These are phyloP conservation scores for Oreochromis spilurus DNA, from an alignment of 2,113 vertebrate species.

Conservation along the genomic window DNA sequence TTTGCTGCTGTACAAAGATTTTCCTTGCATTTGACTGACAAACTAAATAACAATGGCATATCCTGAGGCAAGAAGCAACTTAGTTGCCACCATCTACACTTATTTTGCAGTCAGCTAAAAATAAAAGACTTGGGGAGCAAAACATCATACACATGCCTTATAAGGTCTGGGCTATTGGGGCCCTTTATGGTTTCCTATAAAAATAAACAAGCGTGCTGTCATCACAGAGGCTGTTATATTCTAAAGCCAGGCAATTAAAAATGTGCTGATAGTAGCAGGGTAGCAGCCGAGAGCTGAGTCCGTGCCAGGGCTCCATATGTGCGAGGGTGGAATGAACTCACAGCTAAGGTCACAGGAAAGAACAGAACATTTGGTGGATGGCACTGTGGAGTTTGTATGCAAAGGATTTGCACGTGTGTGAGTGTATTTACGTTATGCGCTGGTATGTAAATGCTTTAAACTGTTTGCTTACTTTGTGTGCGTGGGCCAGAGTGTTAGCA, in stretches of 20 bases:
- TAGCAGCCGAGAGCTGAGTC: slow-evolving; percentile 38
- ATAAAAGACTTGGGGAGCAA: not conserved
- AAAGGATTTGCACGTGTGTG: not conserved
- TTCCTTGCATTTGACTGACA: not conserved
- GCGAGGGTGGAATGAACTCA: slow-evolving; percentile 45
- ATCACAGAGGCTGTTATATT: slow-evolving; percentile 51
- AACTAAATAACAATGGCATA: not conserved
- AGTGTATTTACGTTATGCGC: not conserved
- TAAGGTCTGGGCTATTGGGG: slow-evolving; percentile 3
- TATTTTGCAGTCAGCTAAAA: slow-evolving; percentile 18
- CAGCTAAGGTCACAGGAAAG: slow-evolving; percentile 49
- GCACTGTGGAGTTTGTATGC: slow-evolving; percentile 3
- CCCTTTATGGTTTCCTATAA: slow-evolving; percentile 48
- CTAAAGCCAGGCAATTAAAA: slow-evolving; percentile 61
- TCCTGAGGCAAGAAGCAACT: not conserved
- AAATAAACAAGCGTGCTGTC: slow-evolving; percentile 65
- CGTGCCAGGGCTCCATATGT: slow-evolving; percentile 59
- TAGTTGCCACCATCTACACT: not conserved
- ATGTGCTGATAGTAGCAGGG: slow-evolving; percentile 64
- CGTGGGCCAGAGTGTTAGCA: not conserved
- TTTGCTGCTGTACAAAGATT: not conserved
- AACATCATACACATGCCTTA: slow-evolving; percentile 9
- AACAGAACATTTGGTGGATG: slow-evolving; percentile 20
- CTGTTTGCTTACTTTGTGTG: not conserved
- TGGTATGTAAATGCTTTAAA: not conserved